Evolutionary conservation across 2,888 invertebrate species (phyloP), one percentile per base, ranked within the genome.

Genomic region (Cantharis rustica): DNA sequence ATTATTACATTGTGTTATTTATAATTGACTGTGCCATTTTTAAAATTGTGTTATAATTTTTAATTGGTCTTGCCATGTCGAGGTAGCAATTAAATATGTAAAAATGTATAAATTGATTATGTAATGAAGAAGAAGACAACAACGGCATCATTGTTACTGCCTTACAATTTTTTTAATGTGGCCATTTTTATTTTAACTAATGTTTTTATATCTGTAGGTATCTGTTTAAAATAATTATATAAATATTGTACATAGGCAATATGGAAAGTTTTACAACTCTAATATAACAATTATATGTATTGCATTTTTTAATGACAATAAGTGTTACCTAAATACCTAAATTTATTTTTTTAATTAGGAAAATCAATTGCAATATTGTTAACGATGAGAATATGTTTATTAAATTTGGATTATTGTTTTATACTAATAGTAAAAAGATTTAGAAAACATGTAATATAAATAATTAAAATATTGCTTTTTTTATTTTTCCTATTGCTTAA

Each of bases 361-460:
- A 27, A 69, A 62, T 62, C 23, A 73, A 73, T 69, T 73, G 73
- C 73, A 73, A 73, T 73, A 73, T 62, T 69, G 73, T 73, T 73
- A 68, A 73, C 68, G 61, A 73, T 61, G 20, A 68, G 61, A 72
- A 10, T 66, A 66, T 73, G 63, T 73, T 68, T 73, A 62, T 73
- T 73, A 68, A 27, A 68, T 73, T 73, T 73, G 68, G 68, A 73
- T 68, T 72, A 73, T 73, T 73, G 73, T 73, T 73, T 73, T 73
- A 62, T 73, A 73, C 73, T 73, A 73, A 73, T 73, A 20, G 66
- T 72, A 68, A 68, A 72, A 72, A 47, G 47, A 66, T 66, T 73
- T 47, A 68, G 27, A 61, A 73, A 23, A 68, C 27, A 61, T 73
- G 73, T 73, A 73, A 73, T 68, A 73, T 73, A 73, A 69, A 47